Evolutionary conservation across 2,113 vertebrate genomes (phyloP), one percentile per base, ranked within the genome.

Genomic region (Chlamydotis undulata): DNA sequence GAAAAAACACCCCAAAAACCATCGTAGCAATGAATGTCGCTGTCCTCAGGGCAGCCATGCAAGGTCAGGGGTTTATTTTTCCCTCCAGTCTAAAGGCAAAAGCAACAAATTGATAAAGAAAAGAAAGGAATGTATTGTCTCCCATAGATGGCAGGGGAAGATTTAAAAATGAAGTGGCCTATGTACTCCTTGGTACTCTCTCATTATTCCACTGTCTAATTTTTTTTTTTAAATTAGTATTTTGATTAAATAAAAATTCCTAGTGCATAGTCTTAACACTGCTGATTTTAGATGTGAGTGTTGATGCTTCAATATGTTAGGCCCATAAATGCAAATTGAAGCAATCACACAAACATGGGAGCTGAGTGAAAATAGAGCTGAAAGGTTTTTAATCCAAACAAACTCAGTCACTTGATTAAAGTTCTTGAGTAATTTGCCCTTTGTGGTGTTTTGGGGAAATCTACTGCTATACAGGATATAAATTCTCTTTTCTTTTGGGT

Each of bases 161-260:
- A 68, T 88, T 73, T 82, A 4, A 81, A 87, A 88, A 91, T 50
- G 8, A 89, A 90, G 68, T 37, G 60, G 26, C 31, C 64, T 86
- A 12, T 67, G 95, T 83, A 11, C 35, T 91, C n/a, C 43, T 95
- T 69, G 50, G 33, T 70, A 47, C 69, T 87, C 31, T 93, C 26
- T 80, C 87, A 79, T 82, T 93, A 95, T 53, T 93, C 78, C 26
- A 71, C 61, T 52, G 14, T 31, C 64, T 77, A 41, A 60, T 5
- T 70, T 53, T 52, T 70, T 56, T 70, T 88, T 86, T 81, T 3
- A 63, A 91, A 77, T 61, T 63, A 55, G 28, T 83, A 89, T 93
- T 96, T 95, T 97, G 78, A 96, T 97, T 91, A 96, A 97, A 95
- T 96, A 94, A 89, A 94, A 96, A 90, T 90, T 96, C 94, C 74